Percentiles rank a stretch among this genome's conserved stretches.
phyloP scores from a whole-genome alignment of 2,113 vertebrate species.

The Cricetomys ansorgei region DNA sequence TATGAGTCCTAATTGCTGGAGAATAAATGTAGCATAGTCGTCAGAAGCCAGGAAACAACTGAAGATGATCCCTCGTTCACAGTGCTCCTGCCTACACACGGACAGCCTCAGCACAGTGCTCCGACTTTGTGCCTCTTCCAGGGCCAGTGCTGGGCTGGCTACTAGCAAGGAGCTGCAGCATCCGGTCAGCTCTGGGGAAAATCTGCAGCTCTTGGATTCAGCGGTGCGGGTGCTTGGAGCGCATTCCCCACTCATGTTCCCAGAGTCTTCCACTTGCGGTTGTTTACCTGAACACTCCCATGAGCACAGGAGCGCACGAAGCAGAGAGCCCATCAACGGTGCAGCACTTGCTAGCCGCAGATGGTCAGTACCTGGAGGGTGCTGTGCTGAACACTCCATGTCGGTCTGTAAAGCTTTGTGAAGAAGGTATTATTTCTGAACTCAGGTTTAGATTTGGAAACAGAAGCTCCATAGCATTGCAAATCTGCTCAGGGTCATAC shows the following conservation, averaged over 20 bases:
- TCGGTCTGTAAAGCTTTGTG: neutral
- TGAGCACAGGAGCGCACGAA: neutral
- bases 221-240: no score
- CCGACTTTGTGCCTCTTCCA: neutral
- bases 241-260: neutral
- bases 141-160: neutral
- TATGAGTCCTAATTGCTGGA: neutral
- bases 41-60: neutral
- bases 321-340: neutral
- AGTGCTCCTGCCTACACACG: neutral
- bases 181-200: neutral
- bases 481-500: neutral
- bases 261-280: neutral
- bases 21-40: neutral
- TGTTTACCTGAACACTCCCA: neutral
- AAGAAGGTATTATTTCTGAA: neutral
- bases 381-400: neutral
- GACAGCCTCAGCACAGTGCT: neutral
- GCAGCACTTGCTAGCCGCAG: neutral
- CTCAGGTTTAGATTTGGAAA: neutral
- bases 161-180: neutral
- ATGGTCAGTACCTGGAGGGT: no score
- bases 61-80: neutral
- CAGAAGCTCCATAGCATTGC: neutral
- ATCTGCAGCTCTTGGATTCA: no score